A percentile compares a stretch with the other conserved stretches of the same genome.
Conservation (phyloP, 2,113 vertebrate species). For the Promerops cafer region DNA sequence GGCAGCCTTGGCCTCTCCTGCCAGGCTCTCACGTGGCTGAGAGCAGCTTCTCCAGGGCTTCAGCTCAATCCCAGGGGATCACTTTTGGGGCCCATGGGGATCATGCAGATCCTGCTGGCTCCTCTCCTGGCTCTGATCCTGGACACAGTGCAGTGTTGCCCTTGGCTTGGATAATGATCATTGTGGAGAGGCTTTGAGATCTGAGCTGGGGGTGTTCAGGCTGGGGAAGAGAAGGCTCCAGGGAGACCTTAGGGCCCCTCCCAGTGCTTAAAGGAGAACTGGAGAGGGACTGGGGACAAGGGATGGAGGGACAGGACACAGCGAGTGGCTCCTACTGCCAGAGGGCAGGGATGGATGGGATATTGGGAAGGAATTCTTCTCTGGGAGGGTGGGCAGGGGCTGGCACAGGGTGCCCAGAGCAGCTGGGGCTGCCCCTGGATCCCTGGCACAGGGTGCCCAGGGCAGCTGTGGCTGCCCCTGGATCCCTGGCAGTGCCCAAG, state of each 20-base stretch:
- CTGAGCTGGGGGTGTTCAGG: neutral
- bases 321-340: neutral
- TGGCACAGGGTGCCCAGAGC: neutral
- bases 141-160: neutral
- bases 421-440: neutral
- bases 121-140: neutral
- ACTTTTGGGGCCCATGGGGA: accelerated
- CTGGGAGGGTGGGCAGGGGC: neutral
- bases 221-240: neutral
- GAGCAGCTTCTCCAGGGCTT: neutral
- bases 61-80: neutral
- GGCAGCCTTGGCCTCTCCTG: neutral
- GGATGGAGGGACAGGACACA: neutral
- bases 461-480: neutral
- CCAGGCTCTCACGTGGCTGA: neutral
- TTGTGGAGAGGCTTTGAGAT: neutral
- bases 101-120: neutral
- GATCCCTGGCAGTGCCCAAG: neutral
- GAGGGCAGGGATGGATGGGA: neutral
- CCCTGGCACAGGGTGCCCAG: neutral
- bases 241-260: neutral
- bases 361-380: neutral
- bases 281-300: neutral
- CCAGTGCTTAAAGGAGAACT: neutral
- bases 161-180: neutral